phyloP scores from a whole-genome alignment of 35 echinoderm and acorn worm species.

The Acanthaster planci region DNA sequence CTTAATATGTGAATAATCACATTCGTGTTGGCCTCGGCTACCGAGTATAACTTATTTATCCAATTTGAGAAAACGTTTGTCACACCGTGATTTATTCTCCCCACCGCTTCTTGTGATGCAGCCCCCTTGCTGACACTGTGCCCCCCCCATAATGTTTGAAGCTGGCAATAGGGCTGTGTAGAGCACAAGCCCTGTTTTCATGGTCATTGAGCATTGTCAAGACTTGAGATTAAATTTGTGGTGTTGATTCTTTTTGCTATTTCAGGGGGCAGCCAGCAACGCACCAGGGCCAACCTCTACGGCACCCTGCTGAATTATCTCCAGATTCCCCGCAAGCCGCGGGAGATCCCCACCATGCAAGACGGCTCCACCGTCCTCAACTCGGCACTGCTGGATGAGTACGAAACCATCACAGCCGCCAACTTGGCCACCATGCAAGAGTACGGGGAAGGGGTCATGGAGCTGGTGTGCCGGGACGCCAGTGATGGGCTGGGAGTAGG shows the following conservation, averaged over 20 bases:
- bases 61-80: too few relatives aligned
- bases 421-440: slow-evolving; percentile 76
- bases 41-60: too few relatives aligned
- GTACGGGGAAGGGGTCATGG: slow-evolving; percentile 79
- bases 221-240: too few relatives aligned
- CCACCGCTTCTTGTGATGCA: too few relatives aligned
- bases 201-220: too few relatives aligned
- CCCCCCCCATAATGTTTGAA: too few relatives aligned
- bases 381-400: slow-evolving; percentile 65
- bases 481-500: slow-evolving; percentile 92
- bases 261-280: slow-evolving; percentile 80
- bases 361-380: slow-evolving; percentile 53
- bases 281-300: slow-evolving; percentile 79
- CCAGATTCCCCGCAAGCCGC: slow-evolving; percentile 78
- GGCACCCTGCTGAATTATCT: slow-evolving; percentile 86
- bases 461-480: slow-evolving; percentile 89
- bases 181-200: too few relatives aligned
- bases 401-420: slow-evolving; percentile 66
- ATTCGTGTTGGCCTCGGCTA: too few relatives aligned
- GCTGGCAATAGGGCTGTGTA: too few relatives aligned
- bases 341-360: slow-evolving; percentile 65
- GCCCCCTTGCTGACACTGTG: too few relatives aligned
- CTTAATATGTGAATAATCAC: too few relatives aligned
- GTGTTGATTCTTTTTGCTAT: not conserved
- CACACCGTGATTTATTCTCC: too few relatives aligned